phyloP scores from a whole-genome alignment of 1,140 invertebrate species.

The Papilio glaucus region DNA sequence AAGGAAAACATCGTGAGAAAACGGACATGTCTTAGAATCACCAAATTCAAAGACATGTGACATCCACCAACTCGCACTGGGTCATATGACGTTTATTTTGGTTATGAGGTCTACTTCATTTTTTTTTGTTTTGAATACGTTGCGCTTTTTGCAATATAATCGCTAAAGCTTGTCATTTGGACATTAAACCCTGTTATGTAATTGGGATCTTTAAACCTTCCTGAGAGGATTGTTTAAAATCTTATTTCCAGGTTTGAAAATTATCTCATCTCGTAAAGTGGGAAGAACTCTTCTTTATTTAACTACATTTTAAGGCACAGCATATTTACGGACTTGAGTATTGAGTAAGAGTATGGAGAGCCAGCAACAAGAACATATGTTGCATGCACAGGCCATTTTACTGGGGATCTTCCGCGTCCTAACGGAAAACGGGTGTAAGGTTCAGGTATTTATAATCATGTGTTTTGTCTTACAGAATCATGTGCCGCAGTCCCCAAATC shows the following conservation, averaged over 20 bases:
- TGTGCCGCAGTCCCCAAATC: too few relatives aligned
- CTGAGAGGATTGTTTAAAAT: slow-evolving; percentile 37
- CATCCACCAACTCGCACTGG: too few relatives aligned
- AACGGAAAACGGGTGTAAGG: too few relatives aligned
- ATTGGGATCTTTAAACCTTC: slow-evolving; percentile 42
- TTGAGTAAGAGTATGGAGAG: too few relatives aligned
- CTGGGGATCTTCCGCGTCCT: too few relatives aligned
- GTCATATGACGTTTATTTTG: slow-evolving; percentile 21
- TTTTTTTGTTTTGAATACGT: background rate
- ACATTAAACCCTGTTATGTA: slow-evolving; percentile 35
- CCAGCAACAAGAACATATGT: too few relatives aligned
- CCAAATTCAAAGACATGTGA: too few relatives aligned
- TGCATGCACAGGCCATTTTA: too few relatives aligned
- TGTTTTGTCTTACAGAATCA: too few relatives aligned
- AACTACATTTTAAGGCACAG: background rate
- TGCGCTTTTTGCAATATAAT: background rate
- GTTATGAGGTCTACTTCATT: background rate
- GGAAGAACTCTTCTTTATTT: background rate
- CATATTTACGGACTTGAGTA: background rate
- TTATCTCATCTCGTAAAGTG: slow-evolving; percentile 27
- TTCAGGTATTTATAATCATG: too few relatives aligned
- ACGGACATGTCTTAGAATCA: too few relatives aligned
- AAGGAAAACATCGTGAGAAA: too few relatives aligned
- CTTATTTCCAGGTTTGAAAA: slow-evolving; percentile 31
- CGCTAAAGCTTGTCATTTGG: slow-evolving; percentile 39